Evolutionary conservation across 2,797 vertebrate species (phyloP), one percentile per base, ranked within the genome.

Genomic region (Esox masquinongy): DNA sequence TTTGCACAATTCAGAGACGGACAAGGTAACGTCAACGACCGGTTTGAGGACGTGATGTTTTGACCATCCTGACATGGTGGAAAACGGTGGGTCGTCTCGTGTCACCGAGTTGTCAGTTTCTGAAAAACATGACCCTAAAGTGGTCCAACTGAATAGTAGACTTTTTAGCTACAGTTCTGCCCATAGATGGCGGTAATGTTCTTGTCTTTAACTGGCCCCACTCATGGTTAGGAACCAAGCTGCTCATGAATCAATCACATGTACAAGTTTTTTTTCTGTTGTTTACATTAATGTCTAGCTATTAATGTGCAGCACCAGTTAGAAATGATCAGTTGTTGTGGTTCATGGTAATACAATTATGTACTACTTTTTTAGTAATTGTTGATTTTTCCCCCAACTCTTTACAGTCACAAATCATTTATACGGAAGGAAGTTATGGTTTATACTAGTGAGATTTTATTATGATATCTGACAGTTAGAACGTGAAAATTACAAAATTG

Each of bases 121-220:
- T 22, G 53, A 59, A 59, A 59, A n/a, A 1, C 8, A 1, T 11
- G 53, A 11, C 53, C 53, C n/a, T 59, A n/a, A 59, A 59, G 7
- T 59, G 53, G n/a, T 59, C 0, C n/a, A 59, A 59, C 8, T n/a
- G 19, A 22, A 59, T 59, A n/a, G 17, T 6, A 56, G 6, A 56
- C 17, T 63, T 39, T 74, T 73, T 4, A 6, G 26, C 1, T 83
- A 85, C 50, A 88, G 51, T 88, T 83, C 56, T 66, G 1, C 80
- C 91, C 34, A 75, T 84, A 91, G 90, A 88, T 90, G 92, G 89
- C 79, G 43, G 72, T 74, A 82, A 72, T 47, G 77, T 80, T 83
- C 74, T 71, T 56, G 53, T 22, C 66, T 76, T 74, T 5, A 36
- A 61, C 49, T 56, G 73, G 61, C 61, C n/a, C 7, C 24, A 22